These are phyloP conservation scores for Lordiphosa collinella DNA, from an alignment of 1,140 invertebrate genomes.

Conservation along the genomic window DNA sequence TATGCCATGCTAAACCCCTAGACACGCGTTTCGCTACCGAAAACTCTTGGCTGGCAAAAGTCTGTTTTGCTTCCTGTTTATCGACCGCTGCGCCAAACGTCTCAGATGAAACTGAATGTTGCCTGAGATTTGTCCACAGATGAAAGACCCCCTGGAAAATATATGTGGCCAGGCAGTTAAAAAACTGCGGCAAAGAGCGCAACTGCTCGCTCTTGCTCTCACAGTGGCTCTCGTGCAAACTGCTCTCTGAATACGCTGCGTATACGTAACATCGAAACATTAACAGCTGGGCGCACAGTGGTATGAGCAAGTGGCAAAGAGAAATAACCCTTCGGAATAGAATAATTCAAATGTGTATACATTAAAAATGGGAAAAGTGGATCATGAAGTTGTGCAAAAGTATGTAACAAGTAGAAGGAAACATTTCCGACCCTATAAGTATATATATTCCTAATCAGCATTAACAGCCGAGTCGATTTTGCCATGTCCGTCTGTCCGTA, in stretches of 20 bases:
- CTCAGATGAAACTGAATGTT: slow-evolving; percentile 77
- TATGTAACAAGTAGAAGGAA: too few relatives aligned
- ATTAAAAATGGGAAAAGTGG: too few relatives aligned
- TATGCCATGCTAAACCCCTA: slow-evolving; percentile 11
- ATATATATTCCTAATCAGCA: too few relatives aligned
- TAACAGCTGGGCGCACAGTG: slow-evolving; percentile 35
- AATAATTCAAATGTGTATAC: too few relatives aligned
- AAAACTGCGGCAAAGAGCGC: slow-evolving; percentile 67
- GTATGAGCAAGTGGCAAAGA: background rate
- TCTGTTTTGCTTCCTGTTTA: slow-evolving; percentile 21
- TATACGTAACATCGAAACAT: slow-evolving; percentile 48
- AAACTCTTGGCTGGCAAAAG: slow-evolving; percentile 13
- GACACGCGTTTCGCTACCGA: slow-evolving; percentile 33
- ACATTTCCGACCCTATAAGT: too few relatives aligned
- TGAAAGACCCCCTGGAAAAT: slow-evolving; percentile 78
- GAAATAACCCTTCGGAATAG: too few relatives aligned
- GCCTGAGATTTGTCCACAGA: slow-evolving; percentile 65
- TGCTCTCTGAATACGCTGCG: slow-evolving; percentile 31
- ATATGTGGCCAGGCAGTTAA: slow-evolving; percentile 56
- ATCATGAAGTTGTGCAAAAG: too few relatives aligned
- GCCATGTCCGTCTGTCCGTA: too few relatives aligned
- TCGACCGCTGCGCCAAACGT: slow-evolving; percentile 77
- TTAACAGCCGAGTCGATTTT: too few relatives aligned
- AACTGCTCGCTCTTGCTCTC: slow-evolving; percentile 38
- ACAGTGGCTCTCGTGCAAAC: slow-evolving; percentile 3